Evolutionary conservation across 2,888 invertebrate genomes (phyloP).

Genomic region (Lepidonotus clava): DNA sequence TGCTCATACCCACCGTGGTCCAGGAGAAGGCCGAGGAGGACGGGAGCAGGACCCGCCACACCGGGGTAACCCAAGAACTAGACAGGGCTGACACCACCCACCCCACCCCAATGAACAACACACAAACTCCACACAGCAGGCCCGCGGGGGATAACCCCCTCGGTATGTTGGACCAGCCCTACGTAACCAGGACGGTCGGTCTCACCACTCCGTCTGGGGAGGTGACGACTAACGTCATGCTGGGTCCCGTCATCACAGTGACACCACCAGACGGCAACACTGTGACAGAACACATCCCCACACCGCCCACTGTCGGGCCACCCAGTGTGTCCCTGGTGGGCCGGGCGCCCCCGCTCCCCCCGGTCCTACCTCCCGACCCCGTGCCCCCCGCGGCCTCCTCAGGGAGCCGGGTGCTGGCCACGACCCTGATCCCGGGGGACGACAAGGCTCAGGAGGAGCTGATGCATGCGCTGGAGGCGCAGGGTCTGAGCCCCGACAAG

Average conservation of each 20-base stretch:
- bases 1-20: conserved; percentile 23
- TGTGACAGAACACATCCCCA: conserved; percentile 17
- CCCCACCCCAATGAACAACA: background rate
- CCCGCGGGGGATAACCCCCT: background rate
- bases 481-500: conserved; percentile 25
- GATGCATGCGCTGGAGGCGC: conserved; percentile 3
- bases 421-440: conserved; percentile 26
- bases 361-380: background rate
- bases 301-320: background rate
- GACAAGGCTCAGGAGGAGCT: conserved; percentile 27
- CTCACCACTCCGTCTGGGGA: background rate
- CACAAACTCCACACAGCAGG: background rate
- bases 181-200: background rate
- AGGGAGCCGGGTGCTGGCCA: conserved; percentile 22
- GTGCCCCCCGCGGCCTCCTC: no score
- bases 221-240: background rate
- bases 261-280: conserved; percentile 14
- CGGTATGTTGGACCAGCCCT: background rate
- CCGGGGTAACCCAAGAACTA: background rate
- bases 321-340: background rate
- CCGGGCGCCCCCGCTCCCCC: background rate
- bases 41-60: background rate
- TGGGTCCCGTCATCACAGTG: conserved; percentile 16
- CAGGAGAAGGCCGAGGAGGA: conserved; percentile 38
- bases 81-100: no score